phyloP scores from a whole-genome alignment of 2,888 invertebrate genomes.

The Drosophila incognita region DNA sequence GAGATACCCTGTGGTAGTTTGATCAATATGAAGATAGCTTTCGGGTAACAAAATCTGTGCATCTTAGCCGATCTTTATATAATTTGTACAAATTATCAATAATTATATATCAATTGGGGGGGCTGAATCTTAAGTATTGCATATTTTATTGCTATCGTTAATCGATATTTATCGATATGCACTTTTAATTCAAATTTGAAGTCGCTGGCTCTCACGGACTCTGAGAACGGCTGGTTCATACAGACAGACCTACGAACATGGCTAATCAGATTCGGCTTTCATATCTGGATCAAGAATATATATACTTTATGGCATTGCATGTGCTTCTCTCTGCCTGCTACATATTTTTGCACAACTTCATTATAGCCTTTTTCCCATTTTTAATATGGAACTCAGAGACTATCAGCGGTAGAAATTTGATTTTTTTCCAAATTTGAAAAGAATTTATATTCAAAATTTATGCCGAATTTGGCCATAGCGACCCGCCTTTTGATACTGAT shows the following conservation, averaged over 20 bases:
- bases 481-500: background rate
- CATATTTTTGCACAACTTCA: background rate
- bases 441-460: background rate
- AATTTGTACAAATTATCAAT: background rate
- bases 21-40: background rate
- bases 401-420: background rate
- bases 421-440: background rate
- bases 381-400: background rate
- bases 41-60: background rate
- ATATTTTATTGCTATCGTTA: accelerated
- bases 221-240: background rate
- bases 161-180: background rate
- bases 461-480: background rate
- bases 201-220: background rate
- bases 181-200: accelerated
- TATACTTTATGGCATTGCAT: background rate
- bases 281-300: background rate
- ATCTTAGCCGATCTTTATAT: background rate
- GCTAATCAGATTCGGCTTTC: background rate
- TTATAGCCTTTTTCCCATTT: background rate
- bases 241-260: background rate
- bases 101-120: background rate
- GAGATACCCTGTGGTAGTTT: background rate
- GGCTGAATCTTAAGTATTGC: background rate
- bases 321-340: background rate